phyloP scores from a whole-genome alignment of 2,113 vertebrate genomes.

The Amazona vittata region DNA sequence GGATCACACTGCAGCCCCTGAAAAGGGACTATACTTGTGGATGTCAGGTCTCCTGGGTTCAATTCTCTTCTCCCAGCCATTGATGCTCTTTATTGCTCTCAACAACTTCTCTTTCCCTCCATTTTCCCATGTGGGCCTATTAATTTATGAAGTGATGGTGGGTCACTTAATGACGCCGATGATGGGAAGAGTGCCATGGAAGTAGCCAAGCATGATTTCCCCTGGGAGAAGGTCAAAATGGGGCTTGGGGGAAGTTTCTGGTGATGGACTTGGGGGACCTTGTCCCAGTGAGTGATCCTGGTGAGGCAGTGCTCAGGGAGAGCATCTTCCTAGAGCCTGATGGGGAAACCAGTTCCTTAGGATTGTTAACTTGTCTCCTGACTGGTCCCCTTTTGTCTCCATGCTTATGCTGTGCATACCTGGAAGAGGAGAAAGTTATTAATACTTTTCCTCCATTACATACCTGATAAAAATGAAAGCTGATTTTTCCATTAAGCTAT shows the following conservation, averaged over 20 bases:
- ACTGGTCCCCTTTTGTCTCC: background rate
- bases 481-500: conserved; percentile 61
- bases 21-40: background rate
- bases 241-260: background rate
- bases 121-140: conserved; percentile 35
- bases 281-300: background rate
- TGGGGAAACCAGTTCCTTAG: background rate
- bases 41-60: background rate
- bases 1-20: background rate
- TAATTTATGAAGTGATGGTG: conserved; percentile 49
- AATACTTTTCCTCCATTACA: conserved; percentile 12
- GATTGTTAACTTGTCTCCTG: conserved; percentile 43
- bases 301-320: background rate
- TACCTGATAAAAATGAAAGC: conserved; percentile 49
- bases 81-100: background rate
- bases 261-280: accelerated
- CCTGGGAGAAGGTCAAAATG: background rate
- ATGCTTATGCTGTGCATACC: conserved; percentile 28
- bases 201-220: background rate
- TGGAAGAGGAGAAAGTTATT: background rate
- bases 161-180: conserved; percentile 4
- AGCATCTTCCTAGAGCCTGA: background rate
- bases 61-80: background rate
- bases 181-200: conserved; percentile 31
- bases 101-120: background rate